These are phyloP conservation scores for Oscheius onirici DNA, from an alignment of 2,888 invertebrate species.

Conservation along the genomic window DNA sequence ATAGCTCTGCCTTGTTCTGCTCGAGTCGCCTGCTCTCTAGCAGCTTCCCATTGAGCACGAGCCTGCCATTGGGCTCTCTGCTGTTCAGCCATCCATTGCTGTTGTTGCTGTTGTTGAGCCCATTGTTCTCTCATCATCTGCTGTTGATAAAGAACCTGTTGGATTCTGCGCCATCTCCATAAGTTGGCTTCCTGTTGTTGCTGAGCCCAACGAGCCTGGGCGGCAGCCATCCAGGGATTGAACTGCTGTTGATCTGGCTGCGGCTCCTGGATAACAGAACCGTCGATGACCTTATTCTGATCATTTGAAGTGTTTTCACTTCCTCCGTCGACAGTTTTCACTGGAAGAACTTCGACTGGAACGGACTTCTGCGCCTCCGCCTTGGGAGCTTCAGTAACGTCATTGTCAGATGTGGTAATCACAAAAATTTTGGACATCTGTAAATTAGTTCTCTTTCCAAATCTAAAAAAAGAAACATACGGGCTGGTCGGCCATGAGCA, in stretches of 20 bases:
- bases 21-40: constrained; percentile 17
- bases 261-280: background rate
- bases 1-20: background rate
- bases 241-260: constrained; percentile 1
- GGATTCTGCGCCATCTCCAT: constrained; percentile 16
- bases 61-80: constrained; percentile 5
- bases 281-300: background rate
- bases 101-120: constrained; percentile 17
- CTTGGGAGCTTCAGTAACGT: background rate
- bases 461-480: background rate
- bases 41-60: constrained; percentile 31
- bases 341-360: constrained; percentile 6
- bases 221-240: constrained; percentile 8
- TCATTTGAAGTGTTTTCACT: constrained; percentile 13
- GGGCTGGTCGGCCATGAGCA: background rate
- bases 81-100: constrained; percentile 1
- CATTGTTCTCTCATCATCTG: background rate
- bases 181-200: constrained; percentile 8
- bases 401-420: background rate
- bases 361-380: constrained; percentile 13
- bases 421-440: constrained; percentile 1
- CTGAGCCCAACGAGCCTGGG: constrained; percentile 11
- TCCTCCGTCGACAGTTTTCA: constrained; percentile 16
- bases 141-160: constrained; percentile 19
- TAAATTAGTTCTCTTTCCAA: background rate